Base-by-base conservation (phyloP, 64 coral and sea anemone genomes). In the Hydrozoanthus tunicans region DNA sequence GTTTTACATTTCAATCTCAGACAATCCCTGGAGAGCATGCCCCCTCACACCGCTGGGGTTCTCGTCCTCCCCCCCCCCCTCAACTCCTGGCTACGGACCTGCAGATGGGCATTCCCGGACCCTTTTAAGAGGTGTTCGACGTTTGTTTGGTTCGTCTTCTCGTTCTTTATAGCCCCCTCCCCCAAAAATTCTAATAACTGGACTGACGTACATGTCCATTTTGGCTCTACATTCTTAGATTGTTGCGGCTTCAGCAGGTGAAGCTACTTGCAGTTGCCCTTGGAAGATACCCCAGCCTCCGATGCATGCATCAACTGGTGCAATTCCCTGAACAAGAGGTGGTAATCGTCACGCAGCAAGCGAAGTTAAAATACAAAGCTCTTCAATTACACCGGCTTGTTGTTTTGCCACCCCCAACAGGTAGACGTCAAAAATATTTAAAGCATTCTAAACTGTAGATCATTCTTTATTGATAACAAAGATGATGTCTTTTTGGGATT, bases 241-340 rank as follows among this genome's bases (percentile, higher is more conserved):
- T 88, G 56, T 57, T 88, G 9, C 54, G 84, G 57, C 84, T 59
- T 24, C 84, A 88, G 58, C 15, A 73, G 5, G 69, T 88, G 13
- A 53, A 74, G 70, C 56, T 88, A 60, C 27, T 88, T 3, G 54
- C 84, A 57, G 53, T 88, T 27, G 10, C 84, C 1, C 6, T 74
- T 73, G 84, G 84, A 75, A 51, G 60, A 5, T 4, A 75, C 7
- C 84, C 69, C 0, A 25, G 74, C 1, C 25, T 88, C 1, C 43
- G 10, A 23, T 88, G 74, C 20, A 74, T 88, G 68, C 32, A 75
- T 10, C 69, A 88, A 24, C 6, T 88, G 11, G 84, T 88, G 32
- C 84, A 88, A 12, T 60, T 60, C 54, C 69, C 69, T 9, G 12
- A 52, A 59, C 55, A 53, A 88, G 84, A 88, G 54, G n/a, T 88